Conservation (phyloP, 2,113 vertebrate genomes). For the Chionomys nivalis region DNA sequence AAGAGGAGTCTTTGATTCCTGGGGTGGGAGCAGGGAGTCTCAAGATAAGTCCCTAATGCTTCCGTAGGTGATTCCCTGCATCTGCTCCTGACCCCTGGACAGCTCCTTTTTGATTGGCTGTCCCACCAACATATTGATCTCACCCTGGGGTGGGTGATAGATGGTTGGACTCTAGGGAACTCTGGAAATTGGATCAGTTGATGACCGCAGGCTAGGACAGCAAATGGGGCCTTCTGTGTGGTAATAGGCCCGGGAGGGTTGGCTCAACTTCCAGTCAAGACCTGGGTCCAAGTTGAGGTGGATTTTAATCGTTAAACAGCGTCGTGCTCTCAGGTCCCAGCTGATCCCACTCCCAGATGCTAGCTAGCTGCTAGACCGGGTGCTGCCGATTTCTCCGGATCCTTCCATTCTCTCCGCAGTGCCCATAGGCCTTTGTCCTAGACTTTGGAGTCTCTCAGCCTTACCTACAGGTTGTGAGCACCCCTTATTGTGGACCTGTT, state of each 20-base stretch:
- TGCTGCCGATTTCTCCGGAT: neutral
- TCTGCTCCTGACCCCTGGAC: neutral
- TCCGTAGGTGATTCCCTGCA: neutral
- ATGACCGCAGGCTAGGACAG: neutral
- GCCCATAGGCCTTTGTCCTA: neutral
- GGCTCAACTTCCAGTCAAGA: neutral
- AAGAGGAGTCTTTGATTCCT: neutral
- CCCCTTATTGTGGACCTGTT: neutral
- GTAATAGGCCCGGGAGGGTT: neutral
- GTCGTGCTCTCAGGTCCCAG: neutral
- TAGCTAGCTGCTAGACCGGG: neutral
- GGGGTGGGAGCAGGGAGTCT: neutral
- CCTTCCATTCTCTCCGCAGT: neutral
- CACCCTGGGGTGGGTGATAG: neutral
- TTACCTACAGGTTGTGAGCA: neutral
- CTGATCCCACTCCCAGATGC: neutral
- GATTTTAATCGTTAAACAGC: conserved; percentile 18
- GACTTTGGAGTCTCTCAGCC: neutral
- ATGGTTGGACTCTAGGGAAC: neutral
- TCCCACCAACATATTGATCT: neutral
- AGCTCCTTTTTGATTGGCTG: neutral
- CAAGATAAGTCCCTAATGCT: neutral
- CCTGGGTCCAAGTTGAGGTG: neutral
- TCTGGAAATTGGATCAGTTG: neutral
- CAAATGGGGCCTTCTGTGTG: neutral